Conservation (phyloP, 2,888 invertebrate species). For the Marronus borbonicus region DNA sequence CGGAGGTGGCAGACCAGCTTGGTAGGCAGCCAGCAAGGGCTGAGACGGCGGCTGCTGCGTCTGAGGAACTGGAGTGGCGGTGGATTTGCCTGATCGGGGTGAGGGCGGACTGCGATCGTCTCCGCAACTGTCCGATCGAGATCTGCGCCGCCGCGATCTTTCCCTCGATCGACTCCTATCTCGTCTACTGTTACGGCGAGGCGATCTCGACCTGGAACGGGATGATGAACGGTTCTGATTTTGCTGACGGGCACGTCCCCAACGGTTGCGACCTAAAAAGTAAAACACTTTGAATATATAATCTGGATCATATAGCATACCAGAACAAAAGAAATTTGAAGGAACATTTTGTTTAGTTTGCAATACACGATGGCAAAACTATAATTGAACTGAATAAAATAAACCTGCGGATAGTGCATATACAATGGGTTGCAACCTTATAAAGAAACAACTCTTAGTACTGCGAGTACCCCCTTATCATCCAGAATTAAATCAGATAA, state of each 20-base stretch:
- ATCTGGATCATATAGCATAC: background rate
- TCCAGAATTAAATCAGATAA: no score
- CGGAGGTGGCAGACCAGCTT: constrained; percentile 58
- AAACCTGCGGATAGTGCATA: no score
- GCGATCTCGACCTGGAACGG: constrained; percentile 64
- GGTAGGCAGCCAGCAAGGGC: constrained; percentile 60
- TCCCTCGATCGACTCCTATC: constrained; percentile 58
- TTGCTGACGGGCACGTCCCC: constrained; percentile 67
- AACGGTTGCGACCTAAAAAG: constrained; percentile 64
- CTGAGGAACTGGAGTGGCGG: constrained; percentile 57
- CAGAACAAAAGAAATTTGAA: no score
- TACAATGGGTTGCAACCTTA: no score
- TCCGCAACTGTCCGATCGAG: constrained; percentile 59
- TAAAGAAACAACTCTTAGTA: no score
- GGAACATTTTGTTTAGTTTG: no score
- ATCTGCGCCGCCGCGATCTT: constrained; percentile 62
- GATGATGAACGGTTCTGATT: constrained; percentile 65
- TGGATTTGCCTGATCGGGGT: constrained; percentile 54
- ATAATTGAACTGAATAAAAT: no score
- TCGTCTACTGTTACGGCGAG: constrained; percentile 57
- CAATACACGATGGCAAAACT: no score
- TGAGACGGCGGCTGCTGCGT: constrained; percentile 58
- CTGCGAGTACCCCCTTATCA: no score
- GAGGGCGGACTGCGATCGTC: constrained; percentile 53
- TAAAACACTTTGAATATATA: background rate